These are phyloP conservation scores for Setophaga kirtlandii DNA, from an alignment of 2,113 vertebrate genomes.

Conservation along the genomic window DNA sequence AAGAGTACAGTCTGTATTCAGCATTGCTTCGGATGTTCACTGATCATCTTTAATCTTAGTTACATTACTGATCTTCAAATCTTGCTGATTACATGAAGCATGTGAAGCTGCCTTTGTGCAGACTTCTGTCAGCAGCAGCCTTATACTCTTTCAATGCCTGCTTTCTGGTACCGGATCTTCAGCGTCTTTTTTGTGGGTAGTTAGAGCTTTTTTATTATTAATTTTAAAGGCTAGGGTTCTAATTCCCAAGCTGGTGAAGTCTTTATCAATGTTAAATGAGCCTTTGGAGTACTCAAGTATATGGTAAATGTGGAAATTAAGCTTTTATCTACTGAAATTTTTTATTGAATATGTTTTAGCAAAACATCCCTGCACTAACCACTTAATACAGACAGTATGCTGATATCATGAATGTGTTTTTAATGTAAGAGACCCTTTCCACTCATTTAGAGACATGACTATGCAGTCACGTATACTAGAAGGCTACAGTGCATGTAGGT, in stretches of 20 bases:
- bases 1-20: not conserved
- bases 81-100: not conserved
- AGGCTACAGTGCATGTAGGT: not conserved
- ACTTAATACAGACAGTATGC: not conserved
- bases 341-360: not conserved
- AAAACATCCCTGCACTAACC: not conserved
- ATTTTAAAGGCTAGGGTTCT: not conserved
- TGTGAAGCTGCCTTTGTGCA: not conserved
- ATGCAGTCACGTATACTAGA: not conserved
- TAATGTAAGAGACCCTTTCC: not conserved
- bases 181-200: not conserved
- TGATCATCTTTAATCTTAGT: not conserved
- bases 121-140: not conserved
- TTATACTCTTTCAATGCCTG: not conserved
- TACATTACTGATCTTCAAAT: not conserved
- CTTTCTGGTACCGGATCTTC: not conserved
- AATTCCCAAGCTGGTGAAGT: not conserved
- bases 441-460: not conserved
- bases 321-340: not conserved
- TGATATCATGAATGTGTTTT: not conserved
- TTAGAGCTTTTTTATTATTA: not conserved
- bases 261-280: not conserved
- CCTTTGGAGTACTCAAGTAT: not conserved
- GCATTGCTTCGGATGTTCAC: not conserved
- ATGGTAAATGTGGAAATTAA: not conserved